A percentile compares a stretch with the other conserved stretches of the same genome.
Evolutionary conservation across 2,113 vertebrate genomes (phyloP).

Genomic region (Saguinus imperator): DNA sequence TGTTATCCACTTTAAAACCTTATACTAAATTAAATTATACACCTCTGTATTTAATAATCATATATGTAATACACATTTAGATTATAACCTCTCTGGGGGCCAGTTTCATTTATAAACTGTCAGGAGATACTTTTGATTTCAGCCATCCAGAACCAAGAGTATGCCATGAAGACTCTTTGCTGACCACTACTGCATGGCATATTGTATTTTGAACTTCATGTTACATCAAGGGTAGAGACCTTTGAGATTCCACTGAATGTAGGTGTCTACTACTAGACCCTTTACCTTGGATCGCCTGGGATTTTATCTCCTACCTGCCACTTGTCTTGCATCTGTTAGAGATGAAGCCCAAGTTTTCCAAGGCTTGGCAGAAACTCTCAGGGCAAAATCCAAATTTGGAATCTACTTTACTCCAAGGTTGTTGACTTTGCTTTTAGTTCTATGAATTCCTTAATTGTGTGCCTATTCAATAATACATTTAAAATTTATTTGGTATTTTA

Average conservation of each 20-base stretch:
- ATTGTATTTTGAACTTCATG: neutral
- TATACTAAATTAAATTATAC: neutral
- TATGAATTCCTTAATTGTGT: neutral
- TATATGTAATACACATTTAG: neutral
- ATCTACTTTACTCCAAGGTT: neutral
- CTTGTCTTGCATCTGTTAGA: neutral
- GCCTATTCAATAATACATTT: neutral
- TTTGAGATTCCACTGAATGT: neutral
- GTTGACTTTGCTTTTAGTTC: slow-evolving; percentile 13
- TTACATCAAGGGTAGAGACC: neutral
- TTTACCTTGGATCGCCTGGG: neutral
- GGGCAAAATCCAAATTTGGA: neutral
- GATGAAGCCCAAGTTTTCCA: neutral
- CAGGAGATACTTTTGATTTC: neutral
- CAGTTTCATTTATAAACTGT: neutral
- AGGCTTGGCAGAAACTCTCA: neutral
- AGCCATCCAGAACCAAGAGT: neutral
- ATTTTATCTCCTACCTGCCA: neutral
- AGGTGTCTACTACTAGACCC: neutral
- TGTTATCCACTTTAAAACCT: neutral
- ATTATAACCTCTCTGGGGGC: neutral
- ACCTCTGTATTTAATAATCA: slow-evolving; percentile 11
- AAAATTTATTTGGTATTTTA: neutral
- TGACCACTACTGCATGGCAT: neutral
- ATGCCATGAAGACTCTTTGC: neutral